These are phyloP conservation scores for Drosophila sulfurigaster DNA, from an alignment of 1,140 invertebrate species.

Conservation along the genomic window DNA sequence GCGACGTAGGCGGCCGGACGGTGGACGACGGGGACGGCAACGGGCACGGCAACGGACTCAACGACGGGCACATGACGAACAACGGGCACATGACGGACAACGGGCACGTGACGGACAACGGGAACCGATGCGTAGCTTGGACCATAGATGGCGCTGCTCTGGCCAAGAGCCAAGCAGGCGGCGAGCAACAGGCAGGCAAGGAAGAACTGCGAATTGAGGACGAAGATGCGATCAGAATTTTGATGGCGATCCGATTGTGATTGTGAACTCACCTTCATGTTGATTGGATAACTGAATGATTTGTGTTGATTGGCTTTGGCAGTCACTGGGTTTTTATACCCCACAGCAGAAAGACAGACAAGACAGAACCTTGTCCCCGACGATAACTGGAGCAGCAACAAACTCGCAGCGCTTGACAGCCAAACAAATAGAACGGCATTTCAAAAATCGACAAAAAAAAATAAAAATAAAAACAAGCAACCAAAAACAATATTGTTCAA, in stretches of 20 bases:
- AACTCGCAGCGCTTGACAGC: slow-evolving; percentile 36
- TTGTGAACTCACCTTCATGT: slow-evolving; percentile 67
- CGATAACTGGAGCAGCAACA: slow-evolving; percentile 62
- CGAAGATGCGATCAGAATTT: neutral
- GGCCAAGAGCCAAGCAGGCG: slow-evolving; percentile 60
- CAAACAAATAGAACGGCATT: slow-evolving; percentile 47
- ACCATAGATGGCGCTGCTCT: slow-evolving; percentile 65
- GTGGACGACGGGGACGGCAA: slow-evolving; percentile 44
- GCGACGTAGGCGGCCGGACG: slow-evolving; percentile 36
- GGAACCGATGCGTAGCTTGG: slow-evolving; percentile 44
- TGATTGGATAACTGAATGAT: slow-evolving; percentile 49
- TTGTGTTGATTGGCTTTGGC: slow-evolving; percentile 51
- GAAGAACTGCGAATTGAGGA: slow-evolving; percentile 53
- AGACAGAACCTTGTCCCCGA: slow-evolving; percentile 33
- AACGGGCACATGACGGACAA: slow-evolving; percentile 46
- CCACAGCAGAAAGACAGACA: neutral
- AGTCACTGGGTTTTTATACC: slow-evolving; percentile 56
- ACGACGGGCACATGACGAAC: slow-evolving; percentile 51
- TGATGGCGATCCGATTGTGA: neutral
- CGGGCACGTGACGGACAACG: slow-evolving; percentile 34
- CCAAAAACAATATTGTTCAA: neutral
- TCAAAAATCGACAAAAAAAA: slow-evolving; percentile 23
- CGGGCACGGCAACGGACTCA: slow-evolving; percentile 41
- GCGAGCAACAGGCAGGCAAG: slow-evolving; percentile 62
- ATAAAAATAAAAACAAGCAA: slow-evolving; percentile 14